Evolutionary conservation across 2,797 vertebrate species (phyloP), one percentile per base, ranked within the genome.

Genomic region (Picus viridis): DNA sequence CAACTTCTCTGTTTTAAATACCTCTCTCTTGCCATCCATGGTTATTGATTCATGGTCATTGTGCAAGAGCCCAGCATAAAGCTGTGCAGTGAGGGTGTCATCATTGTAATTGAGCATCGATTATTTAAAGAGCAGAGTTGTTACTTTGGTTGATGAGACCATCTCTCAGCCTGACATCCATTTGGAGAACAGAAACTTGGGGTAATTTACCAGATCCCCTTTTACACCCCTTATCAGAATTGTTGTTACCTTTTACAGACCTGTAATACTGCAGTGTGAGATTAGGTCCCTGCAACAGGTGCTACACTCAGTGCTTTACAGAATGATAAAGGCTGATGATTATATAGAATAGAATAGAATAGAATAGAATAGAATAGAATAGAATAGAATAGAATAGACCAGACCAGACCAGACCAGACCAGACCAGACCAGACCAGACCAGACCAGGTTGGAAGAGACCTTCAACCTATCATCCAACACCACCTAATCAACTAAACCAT

Each of bases 41-140:
- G 70, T 75, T 83, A 81, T 63, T 93, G 87, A 89, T 93, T 91
- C 73, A 26, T 6, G 47, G 16, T 65, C 47, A 92, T 80, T 89
- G 85, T 86, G 57, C 30, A 63, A 53, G 72, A 76, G 58, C 54
- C 23, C 45, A 53, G 75, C 2, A 4, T 34, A 69, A 51, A 87
- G 65, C 41, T 83, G 36, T 57, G 73, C 79, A 88, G 53, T 2
- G 2, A 92, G 53, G 89, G 63, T 72, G 73, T 89, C 85, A 54
- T 90, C 93, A 78, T 7, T 75, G 85, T 83, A 96, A 96, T 41
- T 86, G 87, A 73, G 47, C 92, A 96, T 94, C 2, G 59, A 93
- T 94, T 94, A 94, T 90, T 94, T 94, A 95, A 95, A 95, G 62
- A 95, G 36, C 82, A 78, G 63, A 69, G 67, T 90, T 86, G 79